These are phyloP conservation scores for Anarhynchus alexandrinus DNA, from an alignment of 2,113 vertebrate genomes.

Conservation along the genomic window DNA sequence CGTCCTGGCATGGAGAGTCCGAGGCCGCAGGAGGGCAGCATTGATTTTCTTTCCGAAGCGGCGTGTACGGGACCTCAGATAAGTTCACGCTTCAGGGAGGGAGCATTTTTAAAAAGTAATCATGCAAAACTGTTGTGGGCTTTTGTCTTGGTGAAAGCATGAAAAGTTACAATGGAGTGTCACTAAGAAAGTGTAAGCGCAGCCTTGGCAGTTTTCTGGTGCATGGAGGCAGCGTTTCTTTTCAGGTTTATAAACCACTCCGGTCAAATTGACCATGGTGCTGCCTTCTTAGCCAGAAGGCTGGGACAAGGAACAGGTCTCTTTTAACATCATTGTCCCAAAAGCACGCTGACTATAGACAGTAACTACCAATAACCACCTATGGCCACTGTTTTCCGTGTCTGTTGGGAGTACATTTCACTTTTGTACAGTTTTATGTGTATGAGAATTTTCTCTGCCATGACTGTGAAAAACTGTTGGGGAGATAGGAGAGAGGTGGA, in stretches of 20 bases:
- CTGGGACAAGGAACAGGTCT: not conserved
- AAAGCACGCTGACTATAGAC: not conserved
- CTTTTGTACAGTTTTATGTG: not conserved
- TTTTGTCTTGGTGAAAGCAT: not conserved
- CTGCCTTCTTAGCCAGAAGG: not conserved
- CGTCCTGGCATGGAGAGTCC: not conserved
- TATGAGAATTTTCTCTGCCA: not conserved
- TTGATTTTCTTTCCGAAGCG: not conserved
- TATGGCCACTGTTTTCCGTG: not conserved
- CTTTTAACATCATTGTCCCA: not conserved
- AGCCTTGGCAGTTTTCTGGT: not conserved
- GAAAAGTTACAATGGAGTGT: not conserved
- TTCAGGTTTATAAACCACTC: not conserved
- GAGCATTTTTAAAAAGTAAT: not conserved
- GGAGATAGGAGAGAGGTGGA: not conserved
- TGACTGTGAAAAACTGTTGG: not conserved
- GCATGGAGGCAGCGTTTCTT: not conserved
- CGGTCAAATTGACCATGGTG: accelerated
- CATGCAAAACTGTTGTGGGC: accelerated
- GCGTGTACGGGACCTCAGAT: accelerated
- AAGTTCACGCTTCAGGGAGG: accelerated
- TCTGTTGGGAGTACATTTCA: not conserved
- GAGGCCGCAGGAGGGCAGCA: slow-evolving; percentile 50
- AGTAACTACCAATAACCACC: not conserved
- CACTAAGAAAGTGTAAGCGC: accelerated